A percentile compares a stretch with the other conserved stretches of the same genome.
Conservation (phyloP, 2,888 invertebrate species). For the Drosophila mayaguana region DNA sequence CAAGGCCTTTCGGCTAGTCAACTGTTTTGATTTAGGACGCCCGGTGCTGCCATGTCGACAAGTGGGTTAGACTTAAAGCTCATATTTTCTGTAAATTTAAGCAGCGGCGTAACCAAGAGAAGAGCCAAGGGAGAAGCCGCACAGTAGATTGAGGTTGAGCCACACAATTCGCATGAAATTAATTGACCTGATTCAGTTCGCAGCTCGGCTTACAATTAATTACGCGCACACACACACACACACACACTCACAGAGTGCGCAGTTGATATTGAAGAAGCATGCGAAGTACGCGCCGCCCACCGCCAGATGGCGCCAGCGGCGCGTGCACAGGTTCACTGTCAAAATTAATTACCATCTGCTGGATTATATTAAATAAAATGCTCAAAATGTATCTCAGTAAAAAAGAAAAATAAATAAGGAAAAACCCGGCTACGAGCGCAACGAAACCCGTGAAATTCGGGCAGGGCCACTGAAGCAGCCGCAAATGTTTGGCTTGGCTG, state of each 20-base stretch:
- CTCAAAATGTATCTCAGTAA: slow-evolving; percentile 50
- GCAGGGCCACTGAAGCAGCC: slow-evolving; percentile 50
- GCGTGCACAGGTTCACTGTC: slow-evolving; percentile 79
- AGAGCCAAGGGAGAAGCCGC: background rate
- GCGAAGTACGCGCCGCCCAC: slow-evolving; percentile 18
- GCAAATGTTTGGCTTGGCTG: slow-evolving; percentile 41
- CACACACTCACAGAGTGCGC: slow-evolving; percentile 17
- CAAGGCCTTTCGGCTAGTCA: slow-evolving; percentile 15
- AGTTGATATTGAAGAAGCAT: slow-evolving; percentile 61
- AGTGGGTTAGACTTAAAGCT: slow-evolving; percentile 44
- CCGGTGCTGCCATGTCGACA: slow-evolving; percentile 23
- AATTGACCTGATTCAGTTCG: slow-evolving; percentile 83
- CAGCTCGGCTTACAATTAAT: slow-evolving; percentile 83
- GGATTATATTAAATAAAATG: slow-evolving; percentile 76
- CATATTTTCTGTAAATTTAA: slow-evolving; percentile 35
- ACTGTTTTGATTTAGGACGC: slow-evolving; percentile 53
- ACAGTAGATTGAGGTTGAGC: background rate
- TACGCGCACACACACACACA: slow-evolving; percentile 61
- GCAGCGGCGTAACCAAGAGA: background rate
- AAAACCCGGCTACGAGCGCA: slow-evolving; percentile 12
- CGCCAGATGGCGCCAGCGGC: slow-evolving; percentile 46
- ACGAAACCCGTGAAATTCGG: slow-evolving; percentile 42
- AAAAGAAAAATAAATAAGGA: slow-evolving; percentile 18
- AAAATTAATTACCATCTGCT: slow-evolving; percentile 78
- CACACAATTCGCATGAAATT: slow-evolving; percentile 71